A percentile compares a stretch with the other conserved stretches of the same genome.
phyloP scores from a whole-genome alignment of 2,888 invertebrate genomes.

The Bibio marci region DNA sequence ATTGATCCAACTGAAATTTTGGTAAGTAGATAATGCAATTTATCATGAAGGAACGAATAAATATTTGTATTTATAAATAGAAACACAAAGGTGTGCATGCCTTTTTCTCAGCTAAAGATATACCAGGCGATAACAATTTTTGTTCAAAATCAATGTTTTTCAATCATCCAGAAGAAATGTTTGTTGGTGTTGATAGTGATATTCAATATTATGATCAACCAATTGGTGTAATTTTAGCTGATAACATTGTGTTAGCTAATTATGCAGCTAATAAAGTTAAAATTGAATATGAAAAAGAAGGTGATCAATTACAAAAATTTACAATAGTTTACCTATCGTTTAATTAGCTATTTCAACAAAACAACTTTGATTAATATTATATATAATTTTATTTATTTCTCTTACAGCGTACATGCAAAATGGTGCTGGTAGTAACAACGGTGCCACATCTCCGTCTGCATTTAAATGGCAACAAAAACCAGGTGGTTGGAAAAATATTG shows the following conservation, averaged over 20 bases:
- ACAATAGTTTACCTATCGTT: too few species aligned
- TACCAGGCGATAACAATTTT: constrained; percentile 48
- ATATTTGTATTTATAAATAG: too few species aligned
- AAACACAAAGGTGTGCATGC: constrained; percentile 44
- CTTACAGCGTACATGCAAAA: neutral
- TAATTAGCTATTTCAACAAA: too few species aligned
- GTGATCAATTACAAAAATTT: too few species aligned
- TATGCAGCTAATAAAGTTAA: constrained; percentile 37
- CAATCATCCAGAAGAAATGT: constrained; percentile 20
- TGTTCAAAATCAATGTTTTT: constrained; percentile 19
- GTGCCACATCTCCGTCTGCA: too few species aligned
- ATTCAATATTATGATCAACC: constrained; percentile 44
- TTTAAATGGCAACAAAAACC: too few species aligned
- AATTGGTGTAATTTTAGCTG: constrained; percentile 55
- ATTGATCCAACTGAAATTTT: constrained; percentile 48
- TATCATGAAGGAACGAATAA: too few species aligned
- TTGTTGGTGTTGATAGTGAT: constrained; percentile 16
- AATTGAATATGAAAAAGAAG: constrained; percentile 28
- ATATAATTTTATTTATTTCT: neutral
- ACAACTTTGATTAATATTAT: too few species aligned
- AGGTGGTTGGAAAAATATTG: too few species aligned
- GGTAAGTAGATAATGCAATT: too few species aligned
- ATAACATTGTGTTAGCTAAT: constrained; percentile 37
- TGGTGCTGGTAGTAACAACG: too few species aligned
- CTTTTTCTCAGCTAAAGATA: constrained; percentile 44